phyloP scores from a whole-genome alignment of 2,888 invertebrate species.

The Nymphalis c-album region DNA sequence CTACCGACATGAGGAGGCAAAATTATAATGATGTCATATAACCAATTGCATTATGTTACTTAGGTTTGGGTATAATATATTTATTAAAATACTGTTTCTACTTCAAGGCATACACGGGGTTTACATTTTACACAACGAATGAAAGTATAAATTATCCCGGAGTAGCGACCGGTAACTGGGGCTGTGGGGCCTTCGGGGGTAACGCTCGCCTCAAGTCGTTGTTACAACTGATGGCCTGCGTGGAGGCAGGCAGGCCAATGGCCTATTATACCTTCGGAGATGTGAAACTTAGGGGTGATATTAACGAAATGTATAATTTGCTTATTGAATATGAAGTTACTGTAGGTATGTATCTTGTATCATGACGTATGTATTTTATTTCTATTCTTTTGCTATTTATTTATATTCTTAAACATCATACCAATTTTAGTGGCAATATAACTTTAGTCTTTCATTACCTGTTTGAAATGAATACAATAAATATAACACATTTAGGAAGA shows the following conservation, averaged over 20 bases:
- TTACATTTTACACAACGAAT: slow-evolving; percentile 52
- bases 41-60: too few relatives aligned
- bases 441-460: too few relatives aligned
- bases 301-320: slow-evolving; percentile 83
- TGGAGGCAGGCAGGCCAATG: slow-evolving; percentile 82
- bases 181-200: slow-evolving; percentile 94
- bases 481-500: too few relatives aligned
- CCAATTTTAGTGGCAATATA: too few relatives aligned
- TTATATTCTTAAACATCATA: too few relatives aligned
- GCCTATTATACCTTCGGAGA: slow-evolving; percentile 94
- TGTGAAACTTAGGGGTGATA: slow-evolving; percentile 81
- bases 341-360: slow-evolving; percentile 74
- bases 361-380: not conserved
- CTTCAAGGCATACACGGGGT: slow-evolving; percentile 27
- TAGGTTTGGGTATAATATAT: not conserved
- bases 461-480: too few relatives aligned
- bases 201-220: slow-evolving; percentile 86
- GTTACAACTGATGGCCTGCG: slow-evolving; percentile 87
- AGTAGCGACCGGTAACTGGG: slow-evolving; percentile 97
- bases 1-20: too few relatives aligned
- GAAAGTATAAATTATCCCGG: slow-evolving; percentile 72
- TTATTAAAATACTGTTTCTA: not conserved
- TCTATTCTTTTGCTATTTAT: too few relatives aligned
- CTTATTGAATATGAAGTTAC: slow-evolving; percentile 82
- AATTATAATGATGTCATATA: too few relatives aligned